Percentiles rank a stretch among this genome's conserved stretches.
Evolutionary conservation across 2,888 invertebrate genomes (phyloP).

Genomic region (Erebia epiphron): DNA sequence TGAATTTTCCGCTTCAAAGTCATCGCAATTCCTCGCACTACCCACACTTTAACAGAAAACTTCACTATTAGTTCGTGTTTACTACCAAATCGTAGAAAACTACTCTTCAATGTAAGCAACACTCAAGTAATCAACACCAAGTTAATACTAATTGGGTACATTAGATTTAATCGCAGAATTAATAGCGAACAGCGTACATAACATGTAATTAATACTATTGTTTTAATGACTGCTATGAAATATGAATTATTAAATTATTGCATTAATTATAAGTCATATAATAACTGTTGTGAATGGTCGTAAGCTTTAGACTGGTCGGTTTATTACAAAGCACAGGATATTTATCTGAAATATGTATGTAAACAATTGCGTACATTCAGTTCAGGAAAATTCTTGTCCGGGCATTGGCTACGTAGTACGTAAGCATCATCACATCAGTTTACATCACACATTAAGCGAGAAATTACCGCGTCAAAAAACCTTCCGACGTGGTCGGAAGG

Average conservation of each 20-base stretch:
- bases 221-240: neutral
- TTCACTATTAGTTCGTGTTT: neutral
- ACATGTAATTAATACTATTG: neutral
- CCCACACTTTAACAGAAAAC: slow-evolving; percentile 1
- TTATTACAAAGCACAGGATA: neutral
- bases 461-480: too few relatives aligned
- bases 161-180: slow-evolving; percentile 14
- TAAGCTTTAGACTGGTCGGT: neutral
- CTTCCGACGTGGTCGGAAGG: too few relatives aligned
- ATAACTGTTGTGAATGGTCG: neutral
- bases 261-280: neutral
- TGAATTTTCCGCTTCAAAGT: slow-evolving; percentile 5
- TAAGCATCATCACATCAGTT: neutral
- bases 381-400: neutral
- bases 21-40: neutral
- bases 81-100: neutral
- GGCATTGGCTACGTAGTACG: neutral
- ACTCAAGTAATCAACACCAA: slow-evolving; percentile 5
- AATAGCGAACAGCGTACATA: slow-evolving; percentile 13
- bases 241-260: neutral
- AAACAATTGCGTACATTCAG: slow-evolving; percentile 5
- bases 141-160: slow-evolving; percentile 4
- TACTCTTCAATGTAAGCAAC: neutral
- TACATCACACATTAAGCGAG: neutral
- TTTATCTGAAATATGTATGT: neutral